These are phyloP conservation scores for Callospermophilus lateralis DNA, from an alignment of 2,113 vertebrate genomes.

Conservation along the genomic window DNA sequence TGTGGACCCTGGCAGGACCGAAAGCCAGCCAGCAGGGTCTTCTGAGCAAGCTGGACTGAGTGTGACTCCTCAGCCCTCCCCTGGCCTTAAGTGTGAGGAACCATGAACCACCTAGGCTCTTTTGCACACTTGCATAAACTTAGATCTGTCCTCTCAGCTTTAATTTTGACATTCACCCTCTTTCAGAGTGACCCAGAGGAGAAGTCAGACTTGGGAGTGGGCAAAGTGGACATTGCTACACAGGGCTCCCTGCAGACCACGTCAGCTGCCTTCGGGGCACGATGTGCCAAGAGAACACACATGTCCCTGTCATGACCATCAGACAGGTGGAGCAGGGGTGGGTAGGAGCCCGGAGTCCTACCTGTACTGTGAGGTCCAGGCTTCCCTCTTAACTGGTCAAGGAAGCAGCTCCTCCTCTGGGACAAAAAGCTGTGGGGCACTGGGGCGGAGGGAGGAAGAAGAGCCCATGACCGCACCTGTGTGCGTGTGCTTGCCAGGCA, in stretches of 20 bases:
- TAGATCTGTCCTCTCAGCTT: not conserved
- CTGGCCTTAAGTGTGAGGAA: not conserved
- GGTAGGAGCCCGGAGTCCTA: conserved; percentile 83
- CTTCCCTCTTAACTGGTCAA: not conserved
- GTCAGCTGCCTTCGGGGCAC: conserved; percentile 92
- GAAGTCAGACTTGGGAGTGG: conserved; percentile 85
- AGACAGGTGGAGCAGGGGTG: conserved; percentile 93
- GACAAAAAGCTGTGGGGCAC: not conserved
- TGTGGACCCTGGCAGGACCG: not conserved
- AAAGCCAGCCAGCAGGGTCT: not conserved
- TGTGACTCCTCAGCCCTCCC: not conserved
- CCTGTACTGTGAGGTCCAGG: not conserved
- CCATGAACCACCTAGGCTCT: not conserved
- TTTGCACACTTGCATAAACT: not conserved
- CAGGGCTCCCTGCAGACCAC: conserved; percentile 94
- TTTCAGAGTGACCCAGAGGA: conserved; percentile 90
- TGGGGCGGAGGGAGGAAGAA: not conserved
- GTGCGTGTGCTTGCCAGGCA: not conserved
- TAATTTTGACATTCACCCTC: not conserved
- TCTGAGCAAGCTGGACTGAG: not conserved
- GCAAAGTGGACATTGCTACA: conserved; percentile 92
- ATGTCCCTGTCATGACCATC: conserved; percentile 94
- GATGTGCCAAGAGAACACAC: conserved; percentile 94
- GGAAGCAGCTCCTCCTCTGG: not conserved
- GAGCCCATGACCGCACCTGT: fast-evolving